phyloP scores from a whole-genome alignment of 2,797 vertebrate species.

The Siniperca scherzeri region DNA sequence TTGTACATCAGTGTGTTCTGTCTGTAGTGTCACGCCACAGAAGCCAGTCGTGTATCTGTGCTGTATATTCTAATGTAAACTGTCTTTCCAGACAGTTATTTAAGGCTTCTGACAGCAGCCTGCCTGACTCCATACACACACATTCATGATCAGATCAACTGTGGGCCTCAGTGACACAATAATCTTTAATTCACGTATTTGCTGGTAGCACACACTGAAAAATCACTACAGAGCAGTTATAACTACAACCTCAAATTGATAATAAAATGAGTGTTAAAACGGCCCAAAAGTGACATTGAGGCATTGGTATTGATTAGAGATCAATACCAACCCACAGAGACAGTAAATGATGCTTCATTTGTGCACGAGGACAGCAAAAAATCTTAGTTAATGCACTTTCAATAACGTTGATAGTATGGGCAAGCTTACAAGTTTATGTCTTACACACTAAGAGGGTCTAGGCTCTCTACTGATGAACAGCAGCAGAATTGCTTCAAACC shows the following conservation, averaged over 20 bases:
- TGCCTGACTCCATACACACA: neutral
- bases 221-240: neutral
- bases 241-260: neutral
- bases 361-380: neutral
- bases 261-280: neutral
- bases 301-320: neutral
- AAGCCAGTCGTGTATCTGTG: neutral
- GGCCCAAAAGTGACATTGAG: neutral
- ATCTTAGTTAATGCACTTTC: neutral
- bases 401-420: neutral
- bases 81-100: neutral
- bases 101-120: neutral
- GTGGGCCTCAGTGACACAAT: too few species aligned
- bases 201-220: neutral
- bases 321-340: neutral
- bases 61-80: neutral
- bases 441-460: neutral
- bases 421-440: neutral
- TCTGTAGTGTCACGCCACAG: neutral
- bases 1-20: neutral
- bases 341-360: neutral
- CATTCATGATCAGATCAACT: neutral
- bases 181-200: neutral
- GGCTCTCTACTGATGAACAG: neutral
- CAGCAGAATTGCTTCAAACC: neutral